phyloP scores from a whole-genome alignment of 1,140 invertebrate species.

The Pseudomyrmex cubaensis region DNA sequence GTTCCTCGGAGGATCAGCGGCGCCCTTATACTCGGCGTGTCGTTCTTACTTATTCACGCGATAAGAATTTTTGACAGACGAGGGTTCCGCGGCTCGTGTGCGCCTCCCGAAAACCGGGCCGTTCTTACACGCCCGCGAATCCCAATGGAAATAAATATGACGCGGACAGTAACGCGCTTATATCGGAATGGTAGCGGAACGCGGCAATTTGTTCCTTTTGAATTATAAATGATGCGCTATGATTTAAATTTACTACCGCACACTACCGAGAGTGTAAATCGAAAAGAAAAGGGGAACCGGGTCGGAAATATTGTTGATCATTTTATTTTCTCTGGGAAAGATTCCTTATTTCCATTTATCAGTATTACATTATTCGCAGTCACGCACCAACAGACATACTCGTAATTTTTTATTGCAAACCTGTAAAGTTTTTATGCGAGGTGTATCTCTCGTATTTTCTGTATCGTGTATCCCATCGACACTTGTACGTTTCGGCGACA shows the following conservation, averaged over 20 bases:
- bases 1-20: conserved; percentile 26
- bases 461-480: conserved; percentile 27
- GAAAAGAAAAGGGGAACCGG: conserved; percentile 1
- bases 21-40: conserved; percentile 29
- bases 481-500: conserved; percentile 7
- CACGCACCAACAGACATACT: conserved; percentile 21
- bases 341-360: conserved; percentile 54
- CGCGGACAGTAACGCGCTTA: conserved; percentile 66
- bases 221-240: conserved; percentile 64
- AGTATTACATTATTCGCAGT: conserved; percentile 39
- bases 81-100: conserved; percentile 36
- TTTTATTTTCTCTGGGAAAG: conserved; percentile 23
- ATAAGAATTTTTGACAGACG: conserved; percentile 70
- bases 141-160: conserved; percentile 68
- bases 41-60: conserved; percentile 69
- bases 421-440: conserved; percentile 10
- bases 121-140: conserved; percentile 8
- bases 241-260: conserved; percentile 65
- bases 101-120: background rate
- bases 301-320: conserved; percentile 24
- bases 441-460: background rate
- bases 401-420: conserved; percentile 23
- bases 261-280: conserved; percentile 7
- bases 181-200: conserved; percentile 48
- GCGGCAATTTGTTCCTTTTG: conserved; percentile 67